Percentiles rank a stretch among this genome's conserved stretches.
Evolutionary conservation across 1,140 invertebrate genomes (phyloP).

Genomic region (Drosophila subpulchrella): DNA sequence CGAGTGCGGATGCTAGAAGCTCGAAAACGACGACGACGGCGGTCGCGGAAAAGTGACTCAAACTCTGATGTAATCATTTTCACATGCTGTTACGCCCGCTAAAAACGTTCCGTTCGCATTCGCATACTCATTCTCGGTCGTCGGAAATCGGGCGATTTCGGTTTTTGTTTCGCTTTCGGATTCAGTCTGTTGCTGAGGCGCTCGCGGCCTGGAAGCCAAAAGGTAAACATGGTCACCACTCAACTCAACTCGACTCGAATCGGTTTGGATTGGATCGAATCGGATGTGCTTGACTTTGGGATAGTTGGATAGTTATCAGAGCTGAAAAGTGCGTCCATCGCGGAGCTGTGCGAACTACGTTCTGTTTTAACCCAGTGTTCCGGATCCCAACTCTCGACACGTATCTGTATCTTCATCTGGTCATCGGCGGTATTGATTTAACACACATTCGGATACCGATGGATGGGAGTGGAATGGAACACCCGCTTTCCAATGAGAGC

Average conservation of each 20-base stretch:
- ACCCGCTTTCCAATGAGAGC: conserved; percentile 45
- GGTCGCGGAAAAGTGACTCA: conserved; percentile 69
- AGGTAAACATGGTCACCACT: conserved; percentile 52
- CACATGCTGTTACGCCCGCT: conserved; percentile 61
- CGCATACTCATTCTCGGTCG: conserved; percentile 12
- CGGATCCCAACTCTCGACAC: background rate
- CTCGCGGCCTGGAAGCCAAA: conserved; percentile 45
- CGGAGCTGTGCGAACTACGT: background rate
- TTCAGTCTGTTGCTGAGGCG: conserved; percentile 41
- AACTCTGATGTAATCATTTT: conserved; percentile 81
- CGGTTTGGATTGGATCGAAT: conserved; percentile 1
- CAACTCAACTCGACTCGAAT: background rate
- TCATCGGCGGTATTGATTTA: conserved; percentile 57
- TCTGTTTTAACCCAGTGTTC: background rate
- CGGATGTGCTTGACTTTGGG: background rate
- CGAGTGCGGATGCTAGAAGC: conserved; percentile 38
- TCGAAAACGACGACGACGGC: conserved; percentile 3
- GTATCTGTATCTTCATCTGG: background rate
- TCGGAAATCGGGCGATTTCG: conserved; percentile 29
- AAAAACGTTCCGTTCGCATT: conserved; percentile 49
- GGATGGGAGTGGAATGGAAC: conserved; percentile 31
- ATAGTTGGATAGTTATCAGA: too few species aligned
- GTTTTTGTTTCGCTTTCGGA: conserved; percentile 16
- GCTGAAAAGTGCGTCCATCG: too few species aligned
- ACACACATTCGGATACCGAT: conserved; percentile 30